A percentile compares a stretch with the other conserved stretches of the same genome.
Conservation (phyloP, 1,140 invertebrate species). For the Zaprionus ornatus region DNA sequence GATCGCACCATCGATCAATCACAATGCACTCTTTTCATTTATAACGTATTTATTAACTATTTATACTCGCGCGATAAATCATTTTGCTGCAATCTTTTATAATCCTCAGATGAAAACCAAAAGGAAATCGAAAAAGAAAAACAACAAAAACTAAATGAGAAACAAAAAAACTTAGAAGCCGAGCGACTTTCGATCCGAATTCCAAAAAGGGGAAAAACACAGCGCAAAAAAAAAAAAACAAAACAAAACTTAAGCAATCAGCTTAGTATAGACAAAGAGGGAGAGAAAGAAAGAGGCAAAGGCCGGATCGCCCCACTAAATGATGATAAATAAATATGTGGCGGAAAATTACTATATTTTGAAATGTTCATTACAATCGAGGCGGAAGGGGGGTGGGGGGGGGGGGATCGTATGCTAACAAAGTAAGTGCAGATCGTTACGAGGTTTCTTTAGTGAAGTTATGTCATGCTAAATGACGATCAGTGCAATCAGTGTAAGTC, state of each 20-base stretch:
- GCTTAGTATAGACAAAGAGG: conserved; percentile 30
- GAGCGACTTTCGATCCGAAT: conserved; percentile 41
- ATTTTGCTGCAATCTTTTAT: conserved; percentile 45
- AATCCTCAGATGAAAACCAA: conserved; percentile 13
- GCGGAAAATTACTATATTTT: conserved; percentile 44
- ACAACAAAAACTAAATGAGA: background rate
- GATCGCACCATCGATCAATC: conserved; percentile 19
- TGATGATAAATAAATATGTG: conserved; percentile 44
- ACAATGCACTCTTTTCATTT: conserved; percentile 23
- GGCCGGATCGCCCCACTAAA: conserved; percentile 27
- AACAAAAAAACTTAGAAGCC: conserved; percentile 24
- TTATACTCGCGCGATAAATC: conserved; percentile 61
- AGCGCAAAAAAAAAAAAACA: conserved; percentile 30
- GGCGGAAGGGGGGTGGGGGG: too few relatives aligned
- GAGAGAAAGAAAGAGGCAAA: conserved; percentile 3
- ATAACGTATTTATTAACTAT: conserved; percentile 62
- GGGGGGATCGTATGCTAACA: conserved; percentile 10
- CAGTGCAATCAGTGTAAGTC: conserved; percentile 4
- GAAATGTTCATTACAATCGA: conserved; percentile 27
- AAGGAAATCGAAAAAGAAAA: background rate
- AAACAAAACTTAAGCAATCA: conserved; percentile 28
- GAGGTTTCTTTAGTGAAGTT: background rate
- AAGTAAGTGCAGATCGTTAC: background rate
- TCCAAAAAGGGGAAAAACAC: background rate
- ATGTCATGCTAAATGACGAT: background rate